These are phyloP conservation scores for Cottoperca gobio DNA, from an alignment of 2,797 vertebrate species.

Conservation along the genomic window DNA sequence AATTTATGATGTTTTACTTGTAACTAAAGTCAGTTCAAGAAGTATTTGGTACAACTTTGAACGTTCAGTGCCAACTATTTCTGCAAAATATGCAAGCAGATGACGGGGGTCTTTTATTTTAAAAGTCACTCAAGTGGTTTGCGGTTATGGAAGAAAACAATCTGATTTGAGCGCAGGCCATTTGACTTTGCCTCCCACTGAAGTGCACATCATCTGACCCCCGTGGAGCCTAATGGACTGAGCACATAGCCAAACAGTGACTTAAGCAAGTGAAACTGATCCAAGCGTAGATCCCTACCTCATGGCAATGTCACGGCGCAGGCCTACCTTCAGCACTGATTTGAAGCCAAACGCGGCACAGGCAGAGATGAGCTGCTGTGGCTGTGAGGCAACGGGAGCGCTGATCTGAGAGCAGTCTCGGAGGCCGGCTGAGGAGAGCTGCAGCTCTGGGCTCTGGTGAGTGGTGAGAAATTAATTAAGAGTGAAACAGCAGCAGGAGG, in stretches of 20 bases:
- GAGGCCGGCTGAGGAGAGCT: constrained; percentile 71
- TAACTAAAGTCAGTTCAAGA: too few relatives aligned
- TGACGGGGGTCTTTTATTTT: neutral
- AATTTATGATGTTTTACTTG: too few relatives aligned
- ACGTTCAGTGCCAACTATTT: too few relatives aligned
- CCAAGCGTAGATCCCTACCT: constrained; percentile 49
- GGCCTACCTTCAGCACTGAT: constrained; percentile 62
- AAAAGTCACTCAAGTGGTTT: constrained; percentile 35
- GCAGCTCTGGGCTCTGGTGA: constrained; percentile 80
- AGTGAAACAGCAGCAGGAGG: constrained; percentile 82
- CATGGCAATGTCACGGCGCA: constrained; percentile 60
- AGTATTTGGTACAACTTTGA: too few relatives aligned
- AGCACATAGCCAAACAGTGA: constrained; percentile 36
- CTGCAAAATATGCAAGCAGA: neutral
- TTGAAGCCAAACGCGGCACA: constrained; percentile 44
- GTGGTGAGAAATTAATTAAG: constrained; percentile 89
- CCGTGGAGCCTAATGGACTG: constrained; percentile 33
- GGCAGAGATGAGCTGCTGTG: constrained; percentile 51
- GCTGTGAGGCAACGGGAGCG: constrained; percentile 59
- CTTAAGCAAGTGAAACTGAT: constrained; percentile 66
- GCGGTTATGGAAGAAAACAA: constrained; percentile 26
- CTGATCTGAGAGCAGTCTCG: constrained; percentile 72
- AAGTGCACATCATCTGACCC: constrained; percentile 49
- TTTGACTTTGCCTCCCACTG: constrained; percentile 53
- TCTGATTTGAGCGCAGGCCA: constrained; percentile 8